Conservation (phyloP, 64 coral and sea anemone genomes). For the Dendrophyllia cribrosa region DNA sequence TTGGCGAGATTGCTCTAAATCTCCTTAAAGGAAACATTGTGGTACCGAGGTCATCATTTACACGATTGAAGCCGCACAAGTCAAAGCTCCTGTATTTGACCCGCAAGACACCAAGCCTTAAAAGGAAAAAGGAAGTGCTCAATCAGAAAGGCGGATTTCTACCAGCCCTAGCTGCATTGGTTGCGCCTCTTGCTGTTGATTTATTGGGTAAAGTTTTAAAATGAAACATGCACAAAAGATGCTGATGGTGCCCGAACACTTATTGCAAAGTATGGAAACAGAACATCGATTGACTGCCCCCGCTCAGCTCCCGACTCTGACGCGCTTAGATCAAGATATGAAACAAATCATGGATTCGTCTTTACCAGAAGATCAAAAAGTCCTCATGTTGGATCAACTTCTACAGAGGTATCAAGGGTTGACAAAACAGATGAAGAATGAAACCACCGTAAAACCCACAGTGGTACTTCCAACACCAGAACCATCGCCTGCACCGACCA, state of each 20-base stretch:
- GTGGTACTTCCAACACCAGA: neutral
- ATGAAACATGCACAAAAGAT: slow-evolving; percentile 28
- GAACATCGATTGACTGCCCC: neutral
- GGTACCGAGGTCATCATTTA: slow-evolving; percentile 28
- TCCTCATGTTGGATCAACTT: neutral
- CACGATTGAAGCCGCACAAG: slow-evolving; percentile 22
- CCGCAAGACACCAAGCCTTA: slow-evolving; percentile 3
- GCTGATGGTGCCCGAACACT: neutral
- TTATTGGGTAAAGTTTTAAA: neutral
- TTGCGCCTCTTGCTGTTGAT: no score
- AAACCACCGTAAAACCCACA: neutral
- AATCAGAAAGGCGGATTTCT: slow-evolving; percentile 23
- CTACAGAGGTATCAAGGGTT: neutral
- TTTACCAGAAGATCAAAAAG: neutral
- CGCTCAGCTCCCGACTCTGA: neutral
- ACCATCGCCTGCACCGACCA: neutral
- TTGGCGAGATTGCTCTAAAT: neutral
- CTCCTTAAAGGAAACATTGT: slow-evolving; percentile 27
- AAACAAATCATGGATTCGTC: neutral
- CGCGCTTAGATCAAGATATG: neutral
- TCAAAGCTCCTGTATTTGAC: slow-evolving; percentile 35
- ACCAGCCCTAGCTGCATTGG: neutral
- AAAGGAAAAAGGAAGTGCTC: neutral
- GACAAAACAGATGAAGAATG: neutral
- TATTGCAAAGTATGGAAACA: slow-evolving; percentile 11